Evolutionary conservation across 2,888 invertebrate species (phyloP), one percentile per base, ranked within the genome.

Genomic region (Metallyticus violacea): DNA sequence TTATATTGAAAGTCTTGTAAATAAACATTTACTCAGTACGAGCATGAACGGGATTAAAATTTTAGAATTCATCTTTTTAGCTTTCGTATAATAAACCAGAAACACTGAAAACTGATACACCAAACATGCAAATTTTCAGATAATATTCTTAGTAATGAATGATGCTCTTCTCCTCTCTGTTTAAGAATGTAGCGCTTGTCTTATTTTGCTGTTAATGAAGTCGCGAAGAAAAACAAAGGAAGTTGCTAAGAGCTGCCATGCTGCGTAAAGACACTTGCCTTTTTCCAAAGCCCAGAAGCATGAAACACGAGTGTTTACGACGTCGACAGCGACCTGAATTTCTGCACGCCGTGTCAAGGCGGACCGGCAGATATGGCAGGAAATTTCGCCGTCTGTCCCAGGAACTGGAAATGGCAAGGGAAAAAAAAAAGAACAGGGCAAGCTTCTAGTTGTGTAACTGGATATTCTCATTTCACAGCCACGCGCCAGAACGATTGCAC

Each of bases 261-360:
- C 78, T 26, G 26, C 78, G 25, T 78, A 26, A 78, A 26, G 78
- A 78, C 15, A 1, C 15, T 15, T 62, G 40, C 22, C 22, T 40
- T 62, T 62, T 62, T 22, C 40, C 40, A 62, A 62, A 62, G 40
- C 40, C 40, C 40, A 62, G 40, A 62, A 62, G 40, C 15, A 40
- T 40, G 40, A 40, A 40, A 40, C 9, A 40, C 40, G 40, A 62
- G 40, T 62, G 40, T 62, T 62, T 62, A 62, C 40, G 40, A 62
- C 40, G 40, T 6, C 29, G 15, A 6, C 27, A 22, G 15, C 76
- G 76, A 76, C 79, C 80, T 85, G 80, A 76, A 79, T 80, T 62
- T 28, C 80, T n/a, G 80, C 28, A 76, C 25, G 62, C 28, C 27
- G 80, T 85, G 85, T 85, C 85, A 85, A 85, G 85, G 85, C 85